Base-by-base conservation (phyloP, 2,888 invertebrate genomes). In the Pilophorus perplexus region DNA sequence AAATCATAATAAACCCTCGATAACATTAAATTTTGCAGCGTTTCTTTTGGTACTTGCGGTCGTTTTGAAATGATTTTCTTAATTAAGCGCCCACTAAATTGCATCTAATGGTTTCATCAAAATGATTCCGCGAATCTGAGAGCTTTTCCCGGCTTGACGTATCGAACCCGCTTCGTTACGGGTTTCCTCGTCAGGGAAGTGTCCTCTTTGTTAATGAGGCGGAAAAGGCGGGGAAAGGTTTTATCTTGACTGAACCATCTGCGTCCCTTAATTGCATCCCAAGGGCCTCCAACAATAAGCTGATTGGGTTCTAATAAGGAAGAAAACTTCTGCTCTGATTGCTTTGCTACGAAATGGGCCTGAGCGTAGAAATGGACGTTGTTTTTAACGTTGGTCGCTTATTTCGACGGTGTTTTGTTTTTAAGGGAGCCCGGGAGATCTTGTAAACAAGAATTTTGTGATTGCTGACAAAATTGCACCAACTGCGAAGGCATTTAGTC, bases 221-320 rank as follows among this genome's bases (percentile, higher is more conserved):
- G 42, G 44, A 66, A 59, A 40, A 55, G 16, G 28, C 16, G 8
- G 48, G 48, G 16, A 22, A 23, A 27, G 28, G 48, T 38, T 59
- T 59, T 66, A 66, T 66, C 66, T 57, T 10, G 22, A 5, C 25
- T 25, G 46, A 50, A 59, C 27, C 67, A 67, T 62, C 67, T 67
- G 67, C 23, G 60, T 25, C 59, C 60, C 38, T 16, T 67, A 67
- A 67, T 67, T 67, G 62, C 67, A 22, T 67, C 67, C 54, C 62
- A 2, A 25, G 59, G 42, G 59, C 3, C 44, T 62, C 23, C 48
- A 48, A 22, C 62, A 67, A 50, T 67, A 67, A 67, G 67, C 67
- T 67, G 67, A 67, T 67, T 67, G 67, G 62, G 52, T 59, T 20
- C 28, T 67, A 66, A 66, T 66, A 66, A 48, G 33, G 14, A 16